Evolutionary conservation across 2,888 invertebrate genomes (phyloP).

Genomic region (Plemyria rubiginata): DNA sequence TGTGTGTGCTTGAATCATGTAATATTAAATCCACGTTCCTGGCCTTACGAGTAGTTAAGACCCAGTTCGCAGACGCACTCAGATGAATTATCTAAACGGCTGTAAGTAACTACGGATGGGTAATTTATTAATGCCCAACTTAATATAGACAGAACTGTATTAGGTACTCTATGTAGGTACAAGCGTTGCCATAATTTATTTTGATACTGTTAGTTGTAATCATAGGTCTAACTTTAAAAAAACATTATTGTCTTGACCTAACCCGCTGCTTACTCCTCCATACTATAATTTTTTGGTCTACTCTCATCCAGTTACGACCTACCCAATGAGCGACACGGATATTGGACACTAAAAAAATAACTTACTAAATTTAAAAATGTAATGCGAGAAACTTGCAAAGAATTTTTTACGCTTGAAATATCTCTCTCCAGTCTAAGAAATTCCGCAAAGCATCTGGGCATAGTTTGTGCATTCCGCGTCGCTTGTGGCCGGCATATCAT

Average conservation of each 20-base stretch:
- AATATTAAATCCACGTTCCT: conserved; percentile 24
- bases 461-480: conserved; percentile 62
- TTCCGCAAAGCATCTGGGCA: conserved; percentile 56
- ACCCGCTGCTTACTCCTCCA: no score
- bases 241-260: no score
- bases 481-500: conserved; percentile 59
- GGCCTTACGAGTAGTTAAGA: conserved; percentile 17
- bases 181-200: no score
- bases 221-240: no score
- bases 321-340: no score
- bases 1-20: conserved; percentile 16
- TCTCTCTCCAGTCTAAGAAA: conserved; percentile 54
- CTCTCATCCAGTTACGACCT: no score
- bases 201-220: neutral
- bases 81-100: conserved; percentile 27
- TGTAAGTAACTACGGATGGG: conserved; percentile 14
- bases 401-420: conserved; percentile 62
- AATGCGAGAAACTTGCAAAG: conserved; percentile 27
- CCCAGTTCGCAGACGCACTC: conserved; percentile 19
- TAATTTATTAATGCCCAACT: conserved; percentile 23
- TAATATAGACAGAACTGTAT: conserved; percentile 11
- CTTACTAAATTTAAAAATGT: neutral
- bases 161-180: no score
- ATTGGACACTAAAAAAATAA: no score
- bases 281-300: no score